phyloP scores from a whole-genome alignment of 2,113 vertebrate species.

The Lycaon pictus region DNA sequence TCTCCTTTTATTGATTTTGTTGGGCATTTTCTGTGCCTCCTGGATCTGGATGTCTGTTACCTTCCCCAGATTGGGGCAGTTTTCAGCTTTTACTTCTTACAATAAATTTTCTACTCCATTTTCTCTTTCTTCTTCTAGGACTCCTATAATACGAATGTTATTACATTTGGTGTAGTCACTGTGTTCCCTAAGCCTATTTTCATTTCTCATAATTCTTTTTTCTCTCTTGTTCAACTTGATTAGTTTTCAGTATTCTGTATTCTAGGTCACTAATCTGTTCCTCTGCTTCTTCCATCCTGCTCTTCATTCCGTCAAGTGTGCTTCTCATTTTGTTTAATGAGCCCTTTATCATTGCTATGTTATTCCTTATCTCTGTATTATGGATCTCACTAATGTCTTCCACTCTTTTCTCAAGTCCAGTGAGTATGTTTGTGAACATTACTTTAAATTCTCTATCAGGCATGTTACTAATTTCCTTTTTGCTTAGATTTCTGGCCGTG shows the following conservation, averaged over 20 bases:
- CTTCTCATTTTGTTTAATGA: background rate
- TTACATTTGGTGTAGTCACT: background rate
- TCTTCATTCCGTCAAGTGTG: background rate
- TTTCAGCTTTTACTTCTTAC: background rate
- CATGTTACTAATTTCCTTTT: background rate
- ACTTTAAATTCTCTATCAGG: background rate
- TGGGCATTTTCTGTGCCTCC: background rate
- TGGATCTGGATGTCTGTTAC: background rate
- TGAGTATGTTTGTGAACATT: background rate
- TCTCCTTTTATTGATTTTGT: background rate
- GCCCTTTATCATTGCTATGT: background rate
- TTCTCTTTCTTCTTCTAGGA: background rate
- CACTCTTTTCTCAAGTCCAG: background rate
- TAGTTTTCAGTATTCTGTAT: background rate
- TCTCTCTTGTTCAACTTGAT: background rate
- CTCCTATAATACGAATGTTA: background rate
- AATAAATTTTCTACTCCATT: background rate
- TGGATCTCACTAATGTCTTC: background rate
- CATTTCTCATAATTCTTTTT: background rate
- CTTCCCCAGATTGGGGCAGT: background rate
- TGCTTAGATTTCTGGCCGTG: background rate
- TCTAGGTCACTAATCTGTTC: background rate
- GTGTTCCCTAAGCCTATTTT: background rate
- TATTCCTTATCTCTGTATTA: background rate
- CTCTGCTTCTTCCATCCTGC: background rate